phyloP scores from a whole-genome alignment of 2,113 vertebrate genomes.

The Leptodactylus fuscus region DNA sequence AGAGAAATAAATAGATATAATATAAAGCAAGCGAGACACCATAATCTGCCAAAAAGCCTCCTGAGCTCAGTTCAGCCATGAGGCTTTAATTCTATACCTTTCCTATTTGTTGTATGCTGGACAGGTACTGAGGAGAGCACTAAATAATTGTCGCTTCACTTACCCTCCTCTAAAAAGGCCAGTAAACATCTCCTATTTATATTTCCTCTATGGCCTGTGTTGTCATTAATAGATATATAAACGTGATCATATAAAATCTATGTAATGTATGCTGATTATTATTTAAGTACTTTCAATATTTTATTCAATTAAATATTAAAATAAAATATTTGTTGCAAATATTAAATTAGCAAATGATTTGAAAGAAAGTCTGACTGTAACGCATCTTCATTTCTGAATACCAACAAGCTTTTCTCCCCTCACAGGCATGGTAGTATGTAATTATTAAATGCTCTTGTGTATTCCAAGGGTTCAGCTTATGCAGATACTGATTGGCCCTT shows the following conservation, averaged over 20 bases:
- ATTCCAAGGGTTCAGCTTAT: conserved; percentile 66
- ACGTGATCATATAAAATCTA: background rate
- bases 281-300: conserved; percentile 10
- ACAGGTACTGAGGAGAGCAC: too few species aligned
- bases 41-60: too few species aligned
- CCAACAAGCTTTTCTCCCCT: conserved; percentile 46
- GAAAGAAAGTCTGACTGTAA: conserved; percentile 21
- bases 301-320: conserved; percentile 2
- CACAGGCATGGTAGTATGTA: conserved; percentile 67
- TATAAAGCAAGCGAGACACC: too few species aligned
- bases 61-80: too few species aligned
- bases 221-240: background rate
- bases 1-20: too few species aligned
- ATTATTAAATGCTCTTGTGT: conserved; percentile 67
- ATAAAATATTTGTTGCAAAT: conserved; percentile 45
- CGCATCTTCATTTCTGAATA: conserved; percentile 32
- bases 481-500: conserved; percentile 69
- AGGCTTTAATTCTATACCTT: too few species aligned
- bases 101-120: too few species aligned
- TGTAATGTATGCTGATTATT: background rate
- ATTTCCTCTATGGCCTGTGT: background rate
- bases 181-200: too few species aligned
- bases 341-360: conserved; percentile 40
- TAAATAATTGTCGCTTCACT: too few species aligned
- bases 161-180: too few species aligned